Conservation (phyloP, 92 coral and sea anemone species). For the Metridium senile region DNA sequence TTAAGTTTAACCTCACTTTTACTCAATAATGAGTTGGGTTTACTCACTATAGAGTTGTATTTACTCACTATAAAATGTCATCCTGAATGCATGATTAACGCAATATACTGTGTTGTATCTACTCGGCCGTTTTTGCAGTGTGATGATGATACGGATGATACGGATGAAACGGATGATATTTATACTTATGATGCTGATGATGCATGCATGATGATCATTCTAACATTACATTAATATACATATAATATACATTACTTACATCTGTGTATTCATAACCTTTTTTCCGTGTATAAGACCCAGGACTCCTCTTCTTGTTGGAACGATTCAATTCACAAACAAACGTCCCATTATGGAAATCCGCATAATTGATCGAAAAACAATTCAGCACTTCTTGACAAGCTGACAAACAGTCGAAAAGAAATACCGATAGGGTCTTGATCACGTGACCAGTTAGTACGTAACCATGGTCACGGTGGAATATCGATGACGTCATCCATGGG, state of each 20-base stretch:
- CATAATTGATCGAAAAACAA: constrained; percentile 11
- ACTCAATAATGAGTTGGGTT: too few relatives aligned
- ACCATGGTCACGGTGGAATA: constrained; percentile 14
- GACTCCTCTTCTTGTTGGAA: constrained; percentile 8
- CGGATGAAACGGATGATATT: too few relatives aligned
- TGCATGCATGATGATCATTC: too few relatives aligned
- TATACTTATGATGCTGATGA: too few relatives aligned
- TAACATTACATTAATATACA: background rate
- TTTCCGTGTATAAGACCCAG: background rate
- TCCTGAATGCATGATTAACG: too few relatives aligned
- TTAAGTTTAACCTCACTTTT: too few relatives aligned
- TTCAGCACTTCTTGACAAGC: constrained; percentile 12
- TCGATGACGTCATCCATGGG: background rate
- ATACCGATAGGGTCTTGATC: constrained; percentile 7
- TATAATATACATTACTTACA: too few relatives aligned
- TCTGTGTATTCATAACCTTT: constrained; percentile 4
- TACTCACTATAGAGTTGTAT: too few relatives aligned
- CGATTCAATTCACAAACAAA: constrained; percentile 17
- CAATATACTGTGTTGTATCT: too few relatives aligned
- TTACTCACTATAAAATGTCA: too few relatives aligned
- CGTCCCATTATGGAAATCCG: background rate
- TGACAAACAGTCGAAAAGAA: background rate
- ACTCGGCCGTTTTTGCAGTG: too few relatives aligned
- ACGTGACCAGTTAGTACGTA: constrained; percentile 22
- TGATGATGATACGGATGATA: too few relatives aligned